A percentile compares a stretch with the other conserved stretches of the same genome.
phyloP scores from a whole-genome alignment of 2,113 vertebrate genomes.

The Nestor notabilis region DNA sequence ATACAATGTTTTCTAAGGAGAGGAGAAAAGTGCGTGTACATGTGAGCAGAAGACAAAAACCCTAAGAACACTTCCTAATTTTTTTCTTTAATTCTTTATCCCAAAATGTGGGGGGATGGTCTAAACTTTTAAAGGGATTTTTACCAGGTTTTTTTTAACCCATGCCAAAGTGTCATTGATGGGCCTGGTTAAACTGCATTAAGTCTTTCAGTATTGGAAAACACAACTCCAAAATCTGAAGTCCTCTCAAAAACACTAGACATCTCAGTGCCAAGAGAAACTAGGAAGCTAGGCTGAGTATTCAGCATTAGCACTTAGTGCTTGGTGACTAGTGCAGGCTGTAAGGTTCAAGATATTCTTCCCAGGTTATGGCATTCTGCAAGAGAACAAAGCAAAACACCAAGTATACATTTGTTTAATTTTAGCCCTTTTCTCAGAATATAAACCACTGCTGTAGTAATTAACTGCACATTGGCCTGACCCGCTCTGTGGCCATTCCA shows the following conservation, averaged over 20 bases:
- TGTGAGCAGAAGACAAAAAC: neutral
- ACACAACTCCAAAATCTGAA: neutral
- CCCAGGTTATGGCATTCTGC: neutral
- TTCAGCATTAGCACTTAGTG: neutral
- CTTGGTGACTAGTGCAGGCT: neutral
- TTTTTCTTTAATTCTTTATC: neutral
- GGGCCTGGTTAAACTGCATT: neutral
- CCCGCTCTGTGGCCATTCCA: conserved; percentile 23
- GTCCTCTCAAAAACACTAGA: neutral
- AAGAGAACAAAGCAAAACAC: conserved; percentile 14
- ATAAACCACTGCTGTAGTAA: conserved; percentile 55
- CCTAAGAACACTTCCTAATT: neutral
- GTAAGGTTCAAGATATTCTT: neutral
- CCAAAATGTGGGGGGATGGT: rapidly evolving
- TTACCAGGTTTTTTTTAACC: neutral
- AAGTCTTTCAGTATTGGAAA: neutral
- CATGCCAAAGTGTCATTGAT: rapidly evolving
- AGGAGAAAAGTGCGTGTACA: neutral
- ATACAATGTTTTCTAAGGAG: rapidly evolving
- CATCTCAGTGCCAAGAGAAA: neutral
- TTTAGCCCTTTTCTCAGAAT: conserved; percentile 60
- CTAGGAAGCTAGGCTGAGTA: neutral
- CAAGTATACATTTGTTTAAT: conserved; percentile 43
- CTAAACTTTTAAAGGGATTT: neutral
- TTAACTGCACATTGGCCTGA: conserved; percentile 52